Evolutionary conservation across 2,797 vertebrate species (phyloP).

Genomic region (Epinephelus coioides): DNA sequence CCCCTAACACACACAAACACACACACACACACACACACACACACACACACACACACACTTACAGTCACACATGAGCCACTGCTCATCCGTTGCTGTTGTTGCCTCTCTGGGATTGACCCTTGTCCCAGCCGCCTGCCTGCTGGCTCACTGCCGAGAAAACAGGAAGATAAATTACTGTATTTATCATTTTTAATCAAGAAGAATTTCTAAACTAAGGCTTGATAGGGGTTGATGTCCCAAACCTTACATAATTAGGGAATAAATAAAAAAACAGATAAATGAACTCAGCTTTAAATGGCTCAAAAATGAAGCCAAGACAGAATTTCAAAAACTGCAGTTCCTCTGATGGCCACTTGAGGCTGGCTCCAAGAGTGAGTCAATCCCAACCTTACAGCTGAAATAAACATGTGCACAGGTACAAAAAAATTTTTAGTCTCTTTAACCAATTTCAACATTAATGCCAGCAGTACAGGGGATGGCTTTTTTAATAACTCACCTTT

Average conservation of each 20-base stretch:
- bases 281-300: background rate
- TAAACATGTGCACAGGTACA: too few relatives aligned
- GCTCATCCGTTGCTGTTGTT: conserved; percentile 29
- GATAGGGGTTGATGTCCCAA: background rate
- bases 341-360: too few relatives aligned
- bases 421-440: too few relatives aligned
- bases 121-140: conserved; percentile 14
- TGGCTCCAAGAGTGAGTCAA: too few relatives aligned
- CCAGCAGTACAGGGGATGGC: too few relatives aligned
- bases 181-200: background rate
- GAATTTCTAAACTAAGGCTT: background rate
- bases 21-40: conserved; percentile 5
- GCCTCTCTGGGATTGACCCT: conserved; percentile 37
- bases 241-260: background rate
- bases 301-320: too few relatives aligned
- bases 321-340: too few relatives aligned
- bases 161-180: background rate
- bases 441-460: too few relatives aligned
- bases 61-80: background rate
- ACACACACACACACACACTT: conserved; percentile 1
- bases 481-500: too few relatives aligned
- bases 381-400: too few relatives aligned
- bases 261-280: background rate
- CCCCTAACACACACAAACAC: conserved; percentile 9
- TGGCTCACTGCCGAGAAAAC: background rate